These are phyloP conservation scores for Dunckerocampus dactyliophorus DNA, from an alignment of 2,113 vertebrate species.

Conservation along the genomic window DNA sequence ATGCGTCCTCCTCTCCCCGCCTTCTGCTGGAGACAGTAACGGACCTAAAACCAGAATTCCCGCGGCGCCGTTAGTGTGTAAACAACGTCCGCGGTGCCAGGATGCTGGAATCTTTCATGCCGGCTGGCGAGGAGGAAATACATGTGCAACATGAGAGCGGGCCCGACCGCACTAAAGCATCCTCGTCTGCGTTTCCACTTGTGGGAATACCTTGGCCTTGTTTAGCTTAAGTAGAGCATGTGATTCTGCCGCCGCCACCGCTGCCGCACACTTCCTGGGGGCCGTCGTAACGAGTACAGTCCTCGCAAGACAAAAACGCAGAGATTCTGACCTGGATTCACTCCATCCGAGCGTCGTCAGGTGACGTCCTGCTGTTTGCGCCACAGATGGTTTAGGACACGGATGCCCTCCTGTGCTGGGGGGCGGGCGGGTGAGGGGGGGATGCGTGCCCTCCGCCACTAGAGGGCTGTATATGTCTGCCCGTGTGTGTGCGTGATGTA, in stretches of 20 bases:
- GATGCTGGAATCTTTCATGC: too few species aligned
- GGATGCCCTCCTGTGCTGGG: background rate
- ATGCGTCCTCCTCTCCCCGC: constrained; percentile 12
- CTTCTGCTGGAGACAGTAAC: constrained; percentile 45
- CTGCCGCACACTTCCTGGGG: constrained; percentile 56
- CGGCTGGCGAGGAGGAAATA: constrained; percentile 3
- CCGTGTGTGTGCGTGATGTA: constrained; percentile 58
- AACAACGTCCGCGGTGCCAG: constrained; percentile 68
- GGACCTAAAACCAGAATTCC: constrained; percentile 70
- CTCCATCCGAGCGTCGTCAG: constrained; percentile 21
- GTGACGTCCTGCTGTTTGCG: background rate
- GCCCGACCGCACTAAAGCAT: constrained; percentile 49
- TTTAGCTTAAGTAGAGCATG: constrained; percentile 71
- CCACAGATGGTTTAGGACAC: too few species aligned
- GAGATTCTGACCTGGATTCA: constrained; percentile 60
- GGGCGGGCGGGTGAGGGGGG: constrained; percentile 19
- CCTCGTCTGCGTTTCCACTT: constrained; percentile 57
- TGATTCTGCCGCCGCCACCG: constrained; percentile 62
- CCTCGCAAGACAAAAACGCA: constrained; percentile 61
- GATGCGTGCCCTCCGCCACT: constrained; percentile 57
- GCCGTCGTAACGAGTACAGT: constrained; percentile 64
- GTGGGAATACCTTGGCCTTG: constrained; percentile 70
- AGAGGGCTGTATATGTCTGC: constrained; percentile 74
- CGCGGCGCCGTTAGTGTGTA: constrained; percentile 69
- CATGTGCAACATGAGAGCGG: constrained; percentile 56